Evolutionary conservation across 2,888 invertebrate genomes (phyloP).

Genomic region (Ormyrus thymus): DNA sequence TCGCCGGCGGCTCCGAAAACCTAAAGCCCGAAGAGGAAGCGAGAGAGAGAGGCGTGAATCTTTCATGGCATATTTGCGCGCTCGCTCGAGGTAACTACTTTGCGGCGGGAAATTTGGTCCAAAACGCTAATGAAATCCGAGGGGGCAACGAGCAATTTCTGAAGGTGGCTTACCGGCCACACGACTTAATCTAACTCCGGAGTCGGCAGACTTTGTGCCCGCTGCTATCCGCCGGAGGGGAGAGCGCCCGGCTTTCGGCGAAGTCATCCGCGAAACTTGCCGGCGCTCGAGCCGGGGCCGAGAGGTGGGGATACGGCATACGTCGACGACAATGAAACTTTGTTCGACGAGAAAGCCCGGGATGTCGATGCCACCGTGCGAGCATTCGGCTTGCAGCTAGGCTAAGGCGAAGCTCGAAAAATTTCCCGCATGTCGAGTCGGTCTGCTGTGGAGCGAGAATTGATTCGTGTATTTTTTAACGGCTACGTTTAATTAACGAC

Average conservation of each 20-base stretch:
- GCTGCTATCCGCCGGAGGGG: slow-evolving; percentile 59
- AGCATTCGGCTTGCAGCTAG: too few species aligned
- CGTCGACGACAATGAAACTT: slow-evolving; percentile 71
- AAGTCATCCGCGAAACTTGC: slow-evolving; percentile 71
- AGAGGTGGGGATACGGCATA: slow-evolving; percentile 61
- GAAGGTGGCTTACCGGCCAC: slow-evolving; percentile 71
- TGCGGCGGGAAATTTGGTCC: slow-evolving; percentile 66
- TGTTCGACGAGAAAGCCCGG: slow-evolving; percentile 68
- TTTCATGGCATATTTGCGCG: slow-evolving; percentile 53
- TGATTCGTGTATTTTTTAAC: too few species aligned
- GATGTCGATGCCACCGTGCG: slow-evolving; percentile 64
- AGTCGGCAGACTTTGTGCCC: slow-evolving; percentile 65
- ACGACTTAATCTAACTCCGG: slow-evolving; percentile 70
- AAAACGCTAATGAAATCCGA: slow-evolving; percentile 72
- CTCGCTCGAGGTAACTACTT: slow-evolving; percentile 59
- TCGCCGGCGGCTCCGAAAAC: not conserved
- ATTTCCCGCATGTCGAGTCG: too few species aligned
- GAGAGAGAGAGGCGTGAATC: slow-evolving; percentile 48
- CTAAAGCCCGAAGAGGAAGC: too few species aligned
- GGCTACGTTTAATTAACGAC: too few species aligned
- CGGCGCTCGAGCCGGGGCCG: not conserved
- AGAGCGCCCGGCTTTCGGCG: slow-evolving; percentile 60
- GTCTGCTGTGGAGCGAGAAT: too few species aligned
- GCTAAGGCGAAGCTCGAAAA: too few species aligned
- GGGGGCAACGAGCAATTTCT: slow-evolving; percentile 70